Conservation (phyloP, 2,113 vertebrate genomes). For the Aphyosemion australe region DNA sequence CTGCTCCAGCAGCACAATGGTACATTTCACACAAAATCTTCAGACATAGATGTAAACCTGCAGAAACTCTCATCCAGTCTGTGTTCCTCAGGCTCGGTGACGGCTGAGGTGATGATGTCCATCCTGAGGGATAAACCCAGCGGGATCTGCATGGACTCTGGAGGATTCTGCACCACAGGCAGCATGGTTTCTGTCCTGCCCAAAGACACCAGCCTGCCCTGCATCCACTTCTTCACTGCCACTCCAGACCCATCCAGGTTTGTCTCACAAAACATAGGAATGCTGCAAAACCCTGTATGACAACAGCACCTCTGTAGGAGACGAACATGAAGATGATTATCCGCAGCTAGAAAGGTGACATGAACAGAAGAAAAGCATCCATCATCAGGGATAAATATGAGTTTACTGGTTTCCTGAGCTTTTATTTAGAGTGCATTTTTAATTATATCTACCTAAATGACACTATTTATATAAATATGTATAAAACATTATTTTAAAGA, state of each 20-base stretch:
- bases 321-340: no score
- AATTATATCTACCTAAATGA: no score
- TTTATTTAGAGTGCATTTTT: no score
- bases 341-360: no score
- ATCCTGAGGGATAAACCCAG: constrained; percentile 90
- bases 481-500: no score
- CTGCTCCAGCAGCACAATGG: constrained; percentile 82
- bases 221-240: constrained; percentile 92
- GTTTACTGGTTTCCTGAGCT: no score
- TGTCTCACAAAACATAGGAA: background rate
- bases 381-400: no score
- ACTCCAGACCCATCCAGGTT: constrained; percentile 95
- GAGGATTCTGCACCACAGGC: constrained; percentile 88
- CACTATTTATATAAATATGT: no score
- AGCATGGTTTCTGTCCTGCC: constrained; percentile 96
- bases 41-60: background rate
- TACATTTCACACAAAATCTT: background rate
- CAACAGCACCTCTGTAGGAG: no score
- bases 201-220: constrained; percentile 79
- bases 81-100: constrained; percentile 80
- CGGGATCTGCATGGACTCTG: constrained; percentile 92
- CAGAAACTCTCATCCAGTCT: background rate
- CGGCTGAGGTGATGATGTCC: constrained; percentile 85
- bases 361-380: no score
- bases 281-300: no score